Evolutionary conservation across 2,113 vertebrate genomes (phyloP), one percentile per base, ranked within the genome.

Genomic region (Myotis lucifugus): DNA sequence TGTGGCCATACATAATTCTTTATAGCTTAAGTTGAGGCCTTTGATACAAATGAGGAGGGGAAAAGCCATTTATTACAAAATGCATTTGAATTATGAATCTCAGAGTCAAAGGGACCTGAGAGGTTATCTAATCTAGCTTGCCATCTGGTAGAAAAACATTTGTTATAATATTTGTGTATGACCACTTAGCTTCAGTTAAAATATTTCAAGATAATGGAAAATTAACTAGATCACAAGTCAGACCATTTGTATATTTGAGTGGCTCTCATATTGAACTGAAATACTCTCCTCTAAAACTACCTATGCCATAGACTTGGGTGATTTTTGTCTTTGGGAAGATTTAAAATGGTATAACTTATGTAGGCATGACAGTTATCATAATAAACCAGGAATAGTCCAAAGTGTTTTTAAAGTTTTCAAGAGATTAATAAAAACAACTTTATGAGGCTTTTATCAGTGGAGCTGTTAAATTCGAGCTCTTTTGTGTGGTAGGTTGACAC

Each of bases 241-340:
- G 6, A 15, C n/a, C 32, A 8, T 84, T 66, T 64, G 8, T 5
- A 3, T 82, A 56, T 54, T 83, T 66, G n/a, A 81, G 10, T 91
- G 70, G 52, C 59, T 87, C 19, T 92, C 50, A 11, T 27, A 32
- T 21, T 81, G 66, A 84, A 50, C 72, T 18, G 48, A 88, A 84
- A 4, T 81, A 34, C 11, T 40, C 1, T 1, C 70, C 37, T 81
- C 27, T 54, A 17, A 72, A 95, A 81, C 19, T 84, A 14, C 27
- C 27, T 15, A 37, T 79, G 29, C 70, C 37, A 2, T 64, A 34
- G 17, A 42, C 67, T 64, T 93, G 66, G 76, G 50, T 46, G 70
- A 85, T 40, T 93, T 88, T 61, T 81, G n/a, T 48, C 50, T 85
- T 94, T 93, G 46, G 76, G 84, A 91, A 90, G 40, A 61, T 42